These are phyloP conservation scores for Myzus persicae DNA, from an alignment of 1,140 invertebrate species.

Conservation along the genomic window DNA sequence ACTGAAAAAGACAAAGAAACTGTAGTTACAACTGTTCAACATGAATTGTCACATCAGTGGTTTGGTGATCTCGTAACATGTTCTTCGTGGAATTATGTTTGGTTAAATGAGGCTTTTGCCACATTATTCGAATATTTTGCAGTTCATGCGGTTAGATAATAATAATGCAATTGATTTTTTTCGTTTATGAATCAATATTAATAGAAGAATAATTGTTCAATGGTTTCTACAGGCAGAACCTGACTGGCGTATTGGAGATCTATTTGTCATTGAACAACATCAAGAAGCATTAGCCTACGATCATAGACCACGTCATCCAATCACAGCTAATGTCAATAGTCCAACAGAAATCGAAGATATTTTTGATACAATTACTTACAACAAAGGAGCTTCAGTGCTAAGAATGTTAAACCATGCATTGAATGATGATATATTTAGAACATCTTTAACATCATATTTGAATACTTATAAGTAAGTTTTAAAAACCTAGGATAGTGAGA, in stretches of 20 bases:
- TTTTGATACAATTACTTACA: conserved; percentile 92
- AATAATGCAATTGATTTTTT: background rate
- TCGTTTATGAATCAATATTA: background rate
- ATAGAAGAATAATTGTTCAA: background rate
- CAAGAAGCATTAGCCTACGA: conserved; percentile 67
- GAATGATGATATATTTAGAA: conserved; percentile 17
- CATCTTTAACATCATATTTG: conserved; percentile 46
- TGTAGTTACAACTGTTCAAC: conserved; percentile 66
- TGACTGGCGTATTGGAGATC: conserved; percentile 63
- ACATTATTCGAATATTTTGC: conserved; percentile 64
- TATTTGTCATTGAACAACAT: conserved; percentile 67
- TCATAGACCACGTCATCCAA: conserved; percentile 73
- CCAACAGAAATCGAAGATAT: conserved; percentile 92
- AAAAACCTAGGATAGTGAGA: background rate
- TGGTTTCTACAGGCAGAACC: conserved; percentile 61
- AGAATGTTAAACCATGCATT: conserved; percentile 56
- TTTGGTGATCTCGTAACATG: conserved; percentile 67
- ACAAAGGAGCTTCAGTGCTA: conserved; percentile 74
- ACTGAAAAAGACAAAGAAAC: conserved; percentile 61
- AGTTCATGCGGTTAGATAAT: conserved; percentile 44
- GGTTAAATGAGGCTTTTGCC: conserved; percentile 71
- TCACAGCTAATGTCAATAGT: conserved; percentile 85
- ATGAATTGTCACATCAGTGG: conserved; percentile 68
- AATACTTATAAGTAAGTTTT: conserved; percentile 34
- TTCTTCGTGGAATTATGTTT: conserved; percentile 66